Percentiles rank a stretch among this genome's conserved stretches.
phyloP scores from a whole-genome alignment of 1,140 invertebrate genomes.

The Aphelenchoides avenae region DNA sequence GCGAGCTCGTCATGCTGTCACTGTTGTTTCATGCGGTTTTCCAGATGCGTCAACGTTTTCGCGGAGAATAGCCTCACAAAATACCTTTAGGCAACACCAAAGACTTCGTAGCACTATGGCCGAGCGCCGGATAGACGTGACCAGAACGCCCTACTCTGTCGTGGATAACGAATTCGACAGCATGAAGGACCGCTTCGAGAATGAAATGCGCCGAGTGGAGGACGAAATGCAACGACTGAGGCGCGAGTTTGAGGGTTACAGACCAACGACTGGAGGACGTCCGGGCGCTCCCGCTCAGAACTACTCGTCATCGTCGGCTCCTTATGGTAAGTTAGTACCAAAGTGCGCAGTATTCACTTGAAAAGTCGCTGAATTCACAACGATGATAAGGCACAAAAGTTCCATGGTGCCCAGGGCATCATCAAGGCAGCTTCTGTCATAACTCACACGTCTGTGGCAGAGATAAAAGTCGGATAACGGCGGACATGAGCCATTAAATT shows the following conservation, averaged over 20 bases:
- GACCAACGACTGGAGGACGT: conserved; percentile 12
- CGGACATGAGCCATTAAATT: too few species aligned
- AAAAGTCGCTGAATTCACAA: neutral
- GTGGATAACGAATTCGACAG: conserved; percentile 92
- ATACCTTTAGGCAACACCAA: too few species aligned
- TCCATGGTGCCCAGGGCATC: too few species aligned
- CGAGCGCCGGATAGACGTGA: conserved; percentile 70
- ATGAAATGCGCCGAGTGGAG: conserved; percentile 90
- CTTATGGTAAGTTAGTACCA: conserved; percentile 1
- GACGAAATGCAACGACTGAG: conserved; percentile 94
- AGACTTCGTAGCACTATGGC: too few species aligned
- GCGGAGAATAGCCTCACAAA: too few species aligned
- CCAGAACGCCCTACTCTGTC: conserved; percentile 85
- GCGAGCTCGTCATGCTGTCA: too few species aligned
- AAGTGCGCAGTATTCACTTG: neutral
- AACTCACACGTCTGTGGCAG: too few species aligned
- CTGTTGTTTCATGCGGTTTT: conserved; percentile 10
- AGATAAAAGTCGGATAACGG: too few species aligned
- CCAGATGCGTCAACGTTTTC: conserved; percentile 15
- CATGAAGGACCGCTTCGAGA: conserved; percentile 88
- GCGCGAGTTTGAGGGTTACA: conserved; percentile 48
- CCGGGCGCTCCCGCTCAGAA: neutral
- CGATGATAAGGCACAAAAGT: neutral
- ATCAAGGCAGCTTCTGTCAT: too few species aligned
- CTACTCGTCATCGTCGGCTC: neutral